These are phyloP conservation scores for Cyrtorhinus lividipennis DNA, from an alignment of 1,140 invertebrate genomes.

Conservation along the genomic window DNA sequence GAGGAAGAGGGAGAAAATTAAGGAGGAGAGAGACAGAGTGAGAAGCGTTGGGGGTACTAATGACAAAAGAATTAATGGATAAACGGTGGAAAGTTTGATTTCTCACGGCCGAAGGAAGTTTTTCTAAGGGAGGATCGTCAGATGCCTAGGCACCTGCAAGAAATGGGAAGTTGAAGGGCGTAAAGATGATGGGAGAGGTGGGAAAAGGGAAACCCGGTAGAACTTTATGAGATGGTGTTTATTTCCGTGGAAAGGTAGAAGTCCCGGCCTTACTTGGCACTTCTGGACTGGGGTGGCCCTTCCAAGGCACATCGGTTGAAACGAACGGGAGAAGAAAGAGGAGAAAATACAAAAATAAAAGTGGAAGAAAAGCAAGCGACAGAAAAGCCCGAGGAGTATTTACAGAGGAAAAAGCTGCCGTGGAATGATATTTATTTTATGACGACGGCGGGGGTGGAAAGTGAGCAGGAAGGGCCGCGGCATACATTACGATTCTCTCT, in stretches of 20 bases:
- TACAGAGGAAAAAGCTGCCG: not conserved
- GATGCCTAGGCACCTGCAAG: no score
- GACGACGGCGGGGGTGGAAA: not conserved
- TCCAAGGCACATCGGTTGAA: no score
- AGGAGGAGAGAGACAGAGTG: no score
- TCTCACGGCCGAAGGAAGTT: not conserved
- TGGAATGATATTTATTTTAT: not conserved
- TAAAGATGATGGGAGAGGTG: no score
- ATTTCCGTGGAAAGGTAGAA: not conserved
- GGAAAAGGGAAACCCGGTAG: not conserved
- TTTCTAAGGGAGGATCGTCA: no score
- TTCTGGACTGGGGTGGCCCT: not conserved
- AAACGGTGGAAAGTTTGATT: not conserved
- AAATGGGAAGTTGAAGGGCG: slow-evolving; percentile 1
- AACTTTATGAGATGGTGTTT: slow-evolving; percentile 1
- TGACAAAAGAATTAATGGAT: not conserved
- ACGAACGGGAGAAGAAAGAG: no score
- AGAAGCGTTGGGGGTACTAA: not conserved
- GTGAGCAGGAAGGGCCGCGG: slow-evolving; percentile 13
- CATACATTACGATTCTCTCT: slow-evolving; percentile 2
- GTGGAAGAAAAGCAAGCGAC: no score
- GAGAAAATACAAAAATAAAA: no score
- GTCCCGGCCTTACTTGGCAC: not conserved
- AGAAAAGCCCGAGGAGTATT: not conserved
- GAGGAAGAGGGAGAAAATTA: no score